Conservation (phyloP, 1,140 invertebrate species). For the Trichomalopsis sarcophagae region DNA sequence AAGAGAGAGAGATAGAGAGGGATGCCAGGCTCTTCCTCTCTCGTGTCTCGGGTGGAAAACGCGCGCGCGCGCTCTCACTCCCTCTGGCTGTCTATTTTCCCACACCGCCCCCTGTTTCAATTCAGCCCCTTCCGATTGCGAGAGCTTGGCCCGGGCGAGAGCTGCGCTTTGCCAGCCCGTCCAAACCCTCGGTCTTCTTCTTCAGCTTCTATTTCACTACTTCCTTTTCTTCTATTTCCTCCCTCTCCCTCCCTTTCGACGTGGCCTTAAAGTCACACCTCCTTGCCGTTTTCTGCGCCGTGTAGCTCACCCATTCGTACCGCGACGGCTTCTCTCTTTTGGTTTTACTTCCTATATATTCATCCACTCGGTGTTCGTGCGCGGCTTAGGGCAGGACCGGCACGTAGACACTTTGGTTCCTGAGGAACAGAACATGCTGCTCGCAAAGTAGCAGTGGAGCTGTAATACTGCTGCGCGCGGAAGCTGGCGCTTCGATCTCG, state of each 20-base stretch:
- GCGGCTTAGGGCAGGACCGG: neutral
- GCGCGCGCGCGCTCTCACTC: neutral
- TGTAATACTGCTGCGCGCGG: conserved; percentile 17
- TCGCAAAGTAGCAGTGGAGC: conserved; percentile 30
- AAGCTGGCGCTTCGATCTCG: neutral
- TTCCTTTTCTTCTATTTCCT: neutral
- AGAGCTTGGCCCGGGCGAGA: neutral
- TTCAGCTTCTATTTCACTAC: neutral
- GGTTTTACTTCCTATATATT: neutral
- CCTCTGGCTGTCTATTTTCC: neutral
- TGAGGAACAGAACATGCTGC: neutral
- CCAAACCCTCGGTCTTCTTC: neutral
- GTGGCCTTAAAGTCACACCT: neutral
- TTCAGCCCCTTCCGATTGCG: neutral
- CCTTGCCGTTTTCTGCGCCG: neutral
- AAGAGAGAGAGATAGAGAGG: neutral
- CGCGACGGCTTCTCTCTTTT: neutral
- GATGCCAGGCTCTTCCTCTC: neutral
- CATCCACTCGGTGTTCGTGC: neutral
- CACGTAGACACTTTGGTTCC: conserved; percentile 27
- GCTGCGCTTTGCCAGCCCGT: neutral
- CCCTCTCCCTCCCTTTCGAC: neutral
- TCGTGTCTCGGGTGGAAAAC: neutral
- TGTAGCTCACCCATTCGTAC: neutral
- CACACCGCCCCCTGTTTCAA: neutral